Evolutionary conservation across 2,888 invertebrate genomes (phyloP), one percentile per base, ranked within the genome.

Genomic region (Caenorhabditis sp.): DNA sequence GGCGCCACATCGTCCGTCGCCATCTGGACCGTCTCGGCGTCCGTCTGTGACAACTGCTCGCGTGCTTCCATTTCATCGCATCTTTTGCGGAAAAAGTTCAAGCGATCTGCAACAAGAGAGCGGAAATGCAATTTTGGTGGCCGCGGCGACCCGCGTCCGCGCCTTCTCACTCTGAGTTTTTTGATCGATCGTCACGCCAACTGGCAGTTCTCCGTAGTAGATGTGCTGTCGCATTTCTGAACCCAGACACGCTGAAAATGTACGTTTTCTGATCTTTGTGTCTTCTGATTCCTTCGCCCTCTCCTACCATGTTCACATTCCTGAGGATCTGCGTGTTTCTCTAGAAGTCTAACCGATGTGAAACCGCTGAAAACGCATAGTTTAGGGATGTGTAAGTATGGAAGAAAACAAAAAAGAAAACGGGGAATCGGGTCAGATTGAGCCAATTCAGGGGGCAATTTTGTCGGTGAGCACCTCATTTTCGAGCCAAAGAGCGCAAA

Each of bases 171-270:
- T 40, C 28, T 28, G n/a, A 26, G 65, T 74, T 18, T 26, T 20
- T 8, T 61, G 40, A 61, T 79, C 79, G 18, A 79, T 60, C 20
- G 37, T n/a, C 6, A 51, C 32, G 28, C 65, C 60, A 6, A 18
- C 70, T 40, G 79, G 79, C 47, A 79, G 65, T 55, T 79, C 71
- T 26, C 71, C 79, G 51, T 79, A 79, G 67, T 71, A 71, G n/a
- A 71, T 40, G 18, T 67, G 71, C 15, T 79, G 65, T 18, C 71
- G 58, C 32, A 60, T 53, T 22, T 22, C 22, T 20, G 15, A n/a
- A 51, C 56, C 51, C 11, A 11, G 58, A 26, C 67, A 67, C 2
- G 40, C 79, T 79, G 60, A 28, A 68, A 70, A 32, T n/a, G n/a
- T n/a, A n/a, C n/a, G n/a, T n/a, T n/a, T n/a, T n/a, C n/a, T 20